Conservation (phyloP, 2,797 vertebrate species). For the Capromys pilorides region DNA sequence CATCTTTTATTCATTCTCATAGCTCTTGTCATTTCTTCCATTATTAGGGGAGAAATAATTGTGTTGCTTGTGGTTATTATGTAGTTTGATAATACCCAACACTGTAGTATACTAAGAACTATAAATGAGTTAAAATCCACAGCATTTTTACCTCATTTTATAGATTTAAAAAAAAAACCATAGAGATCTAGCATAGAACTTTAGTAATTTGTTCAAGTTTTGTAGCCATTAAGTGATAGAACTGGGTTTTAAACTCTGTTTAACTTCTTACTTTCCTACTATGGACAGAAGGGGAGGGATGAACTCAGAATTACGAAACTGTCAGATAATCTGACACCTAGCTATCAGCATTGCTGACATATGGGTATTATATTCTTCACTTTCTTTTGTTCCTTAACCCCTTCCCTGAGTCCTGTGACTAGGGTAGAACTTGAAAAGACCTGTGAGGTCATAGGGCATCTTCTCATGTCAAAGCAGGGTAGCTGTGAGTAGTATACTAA, state of each 20-base stretch:
- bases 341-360: not conserved
- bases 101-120: not conserved
- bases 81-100: conserved; percentile 12
- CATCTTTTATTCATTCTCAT: not conserved
- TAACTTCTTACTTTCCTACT: not conserved
- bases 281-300: not conserved
- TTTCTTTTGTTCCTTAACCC: not conserved
- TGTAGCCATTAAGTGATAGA: not conserved
- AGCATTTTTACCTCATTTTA: not conserved
- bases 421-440: conserved; percentile 4
- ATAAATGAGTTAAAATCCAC: not conserved
- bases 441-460: not conserved
- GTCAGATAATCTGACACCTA: not conserved
- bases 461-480: not conserved
- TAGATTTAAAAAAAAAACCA: not conserved
- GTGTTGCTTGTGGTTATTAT: not conserved
- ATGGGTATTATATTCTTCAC: not conserved
- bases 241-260: not conserved
- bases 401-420: not conserved
- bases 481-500: not conserved
- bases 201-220: conserved; percentile 31
- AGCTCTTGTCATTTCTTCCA: not conserved
- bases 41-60: not conserved
- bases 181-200: not conserved
- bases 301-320: not conserved